These are phyloP conservation scores for Synanthedon myopaeformis DNA, from an alignment of 2,888 invertebrate genomes.

Conservation along the genomic window DNA sequence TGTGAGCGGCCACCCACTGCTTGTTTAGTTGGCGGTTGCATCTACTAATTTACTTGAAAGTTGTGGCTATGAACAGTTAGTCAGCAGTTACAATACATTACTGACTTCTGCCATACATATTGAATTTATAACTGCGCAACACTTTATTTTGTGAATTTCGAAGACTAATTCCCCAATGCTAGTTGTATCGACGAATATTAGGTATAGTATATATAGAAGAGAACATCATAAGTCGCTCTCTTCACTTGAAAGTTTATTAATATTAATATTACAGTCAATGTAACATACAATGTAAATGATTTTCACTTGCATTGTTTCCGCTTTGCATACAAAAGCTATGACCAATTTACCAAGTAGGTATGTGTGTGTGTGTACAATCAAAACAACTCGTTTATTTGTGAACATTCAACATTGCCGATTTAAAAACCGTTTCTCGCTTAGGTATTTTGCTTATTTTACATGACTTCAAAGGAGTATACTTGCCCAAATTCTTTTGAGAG, in stretches of 20 bases:
- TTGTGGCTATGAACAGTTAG: conserved; percentile 62
- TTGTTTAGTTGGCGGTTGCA: conserved; percentile 41
- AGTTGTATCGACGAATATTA: conserved; percentile 61
- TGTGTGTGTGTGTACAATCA: too few relatives aligned
- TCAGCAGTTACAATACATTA: conserved; percentile 19
- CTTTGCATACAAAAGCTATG: too few relatives aligned
- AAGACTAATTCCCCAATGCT: conserved; percentile 55
- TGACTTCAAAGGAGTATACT: too few relatives aligned
- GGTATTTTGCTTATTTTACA: too few relatives aligned
- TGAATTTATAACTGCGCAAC: conserved; percentile 51
- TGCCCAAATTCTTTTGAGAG: too few relatives aligned
- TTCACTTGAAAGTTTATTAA: neutral
- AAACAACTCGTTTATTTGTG: too few relatives aligned
- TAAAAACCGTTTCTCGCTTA: too few relatives aligned
- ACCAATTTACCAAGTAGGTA: too few relatives aligned
- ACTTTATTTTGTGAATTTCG: conserved; percentile 52
- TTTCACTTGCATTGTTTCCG: too few relatives aligned
- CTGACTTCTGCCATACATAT: conserved; percentile 61
- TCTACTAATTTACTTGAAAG: conserved; percentile 58
- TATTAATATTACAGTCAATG: too few relatives aligned
- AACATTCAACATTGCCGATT: too few relatives aligned
- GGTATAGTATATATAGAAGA: conserved; percentile 53
- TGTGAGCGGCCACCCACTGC: conserved; percentile 67
- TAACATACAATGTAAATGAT: too few relatives aligned
- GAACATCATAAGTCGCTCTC: conserved; percentile 19